Conservation (phyloP, 2,113 vertebrate species). For the Scalopus aquaticus region DNA sequence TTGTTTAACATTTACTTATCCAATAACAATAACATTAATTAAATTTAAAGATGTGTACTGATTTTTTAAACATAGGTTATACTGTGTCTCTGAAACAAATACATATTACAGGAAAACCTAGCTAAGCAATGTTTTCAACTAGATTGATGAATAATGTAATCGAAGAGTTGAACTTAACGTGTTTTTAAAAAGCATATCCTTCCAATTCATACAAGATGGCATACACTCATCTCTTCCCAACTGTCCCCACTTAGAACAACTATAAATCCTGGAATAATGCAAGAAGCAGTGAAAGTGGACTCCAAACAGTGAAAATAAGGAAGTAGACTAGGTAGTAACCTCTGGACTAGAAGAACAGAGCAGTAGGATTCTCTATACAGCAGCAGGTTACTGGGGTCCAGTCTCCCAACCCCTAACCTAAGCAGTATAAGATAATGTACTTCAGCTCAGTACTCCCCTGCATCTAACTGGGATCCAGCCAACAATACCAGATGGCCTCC, state of each 20-base stretch:
- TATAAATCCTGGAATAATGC: background rate
- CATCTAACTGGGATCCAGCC: background rate
- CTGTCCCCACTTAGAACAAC: background rate
- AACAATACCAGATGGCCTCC: background rate
- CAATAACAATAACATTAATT: background rate
- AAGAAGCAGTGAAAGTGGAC: background rate
- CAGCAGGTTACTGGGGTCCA: background rate
- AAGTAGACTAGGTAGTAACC: background rate
- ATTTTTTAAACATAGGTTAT: background rate
- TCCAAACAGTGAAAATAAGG: background rate
- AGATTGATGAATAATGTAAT: background rate
- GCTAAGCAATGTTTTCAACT: slow-evolving; percentile 3
- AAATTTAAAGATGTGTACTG: background rate
- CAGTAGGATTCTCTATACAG: background rate
- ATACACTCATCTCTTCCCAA: background rate
- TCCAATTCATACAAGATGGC: background rate
- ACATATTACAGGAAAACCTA: background rate
- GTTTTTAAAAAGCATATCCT: background rate
- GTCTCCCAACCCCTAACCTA: background rate
- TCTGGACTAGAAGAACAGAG: background rate
- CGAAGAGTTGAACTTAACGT: background rate
- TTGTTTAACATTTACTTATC: background rate
- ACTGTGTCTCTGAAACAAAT: background rate
- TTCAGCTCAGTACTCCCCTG: background rate
- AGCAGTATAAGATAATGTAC: background rate